Evolutionary conservation across 2,113 vertebrate species (phyloP).

Genomic region (Orycteropus afer): DNA sequence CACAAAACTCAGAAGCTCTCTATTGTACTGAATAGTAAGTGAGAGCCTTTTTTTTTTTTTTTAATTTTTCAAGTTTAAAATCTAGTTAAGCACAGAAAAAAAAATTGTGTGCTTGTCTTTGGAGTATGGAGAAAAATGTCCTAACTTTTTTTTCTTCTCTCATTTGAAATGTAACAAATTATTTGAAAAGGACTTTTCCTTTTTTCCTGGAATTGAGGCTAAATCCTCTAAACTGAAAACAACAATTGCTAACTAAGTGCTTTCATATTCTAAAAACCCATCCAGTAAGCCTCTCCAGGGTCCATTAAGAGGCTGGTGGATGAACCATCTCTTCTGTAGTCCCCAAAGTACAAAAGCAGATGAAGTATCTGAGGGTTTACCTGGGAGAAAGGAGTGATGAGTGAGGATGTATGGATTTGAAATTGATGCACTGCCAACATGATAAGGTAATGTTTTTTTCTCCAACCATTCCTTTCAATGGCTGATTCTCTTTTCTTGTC

Average conservation of each 20-base stretch:
- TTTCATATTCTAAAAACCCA: background rate
- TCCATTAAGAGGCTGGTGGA: background rate
- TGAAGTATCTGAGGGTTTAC: background rate
- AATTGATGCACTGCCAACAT: too few species aligned
- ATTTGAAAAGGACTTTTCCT: background rate
- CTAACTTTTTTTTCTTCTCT: background rate
- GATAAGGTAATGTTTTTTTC: too few species aligned
- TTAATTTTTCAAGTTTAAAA: conserved; percentile 6
- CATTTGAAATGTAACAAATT: background rate
- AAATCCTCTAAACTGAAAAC: background rate
- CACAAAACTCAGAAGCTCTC: background rate
- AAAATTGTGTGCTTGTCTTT: background rate
- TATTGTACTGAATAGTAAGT: background rate
- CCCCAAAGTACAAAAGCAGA: background rate
- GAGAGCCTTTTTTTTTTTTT: background rate
- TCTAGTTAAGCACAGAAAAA: background rate
- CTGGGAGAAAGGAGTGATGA: background rate
- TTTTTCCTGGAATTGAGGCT: background rate
- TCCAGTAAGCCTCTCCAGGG: background rate
- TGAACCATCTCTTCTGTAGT: background rate
- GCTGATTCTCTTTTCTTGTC: too few species aligned
- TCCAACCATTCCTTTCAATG: too few species aligned
- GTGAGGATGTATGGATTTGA: background rate
- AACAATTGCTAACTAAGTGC: background rate
- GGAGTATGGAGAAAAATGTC: background rate